Evolutionary conservation across 1,140 invertebrate species (phyloP).

Genomic region (Zaprionus gabonicus): DNA sequence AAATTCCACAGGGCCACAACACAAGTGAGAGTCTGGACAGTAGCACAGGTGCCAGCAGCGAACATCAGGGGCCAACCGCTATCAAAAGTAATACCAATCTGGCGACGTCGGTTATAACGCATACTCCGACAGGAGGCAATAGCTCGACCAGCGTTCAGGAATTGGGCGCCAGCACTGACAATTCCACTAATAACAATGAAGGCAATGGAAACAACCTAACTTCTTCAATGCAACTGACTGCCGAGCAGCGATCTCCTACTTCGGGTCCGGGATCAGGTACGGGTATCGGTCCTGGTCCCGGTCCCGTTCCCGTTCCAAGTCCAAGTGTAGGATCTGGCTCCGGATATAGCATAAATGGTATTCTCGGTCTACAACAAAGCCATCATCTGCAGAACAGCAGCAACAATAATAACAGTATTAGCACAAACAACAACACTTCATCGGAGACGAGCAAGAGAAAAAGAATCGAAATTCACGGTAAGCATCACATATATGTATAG

Average conservation of each 20-base stretch:
- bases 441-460: slow-evolving; percentile 87
- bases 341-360: slow-evolving; percentile 96
- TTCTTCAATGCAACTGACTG: slow-evolving; percentile 57
- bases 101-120: slow-evolving; percentile 87
- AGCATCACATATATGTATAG: slow-evolving; percentile 58
- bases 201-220: slow-evolving; percentile 50
- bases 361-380: slow-evolving; percentile 92
- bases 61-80: slow-evolving; percentile 33
- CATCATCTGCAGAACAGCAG: slow-evolving; percentile 85
- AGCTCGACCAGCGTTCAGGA: slow-evolving; percentile 87
- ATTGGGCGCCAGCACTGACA: slow-evolving; percentile 17
- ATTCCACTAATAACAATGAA: neutral
- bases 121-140: slow-evolving; percentile 85
- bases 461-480: slow-evolving; percentile 88
- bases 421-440: slow-evolving; percentile 38
- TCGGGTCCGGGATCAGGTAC: neutral
- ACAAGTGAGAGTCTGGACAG: slow-evolving; percentile 83
- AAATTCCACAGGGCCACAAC: slow-evolving; percentile 68
- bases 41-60: slow-evolving; percentile 59
- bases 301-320: neutral
- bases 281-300: neutral
- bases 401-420: slow-evolving; percentile 87
- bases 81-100: slow-evolving; percentile 41
- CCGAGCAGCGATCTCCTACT: slow-evolving; percentile 87
- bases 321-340: slow-evolving; percentile 85